Conservation (phyloP, 2,888 invertebrate genomes). For the Pasiphila rectangulata region DNA sequence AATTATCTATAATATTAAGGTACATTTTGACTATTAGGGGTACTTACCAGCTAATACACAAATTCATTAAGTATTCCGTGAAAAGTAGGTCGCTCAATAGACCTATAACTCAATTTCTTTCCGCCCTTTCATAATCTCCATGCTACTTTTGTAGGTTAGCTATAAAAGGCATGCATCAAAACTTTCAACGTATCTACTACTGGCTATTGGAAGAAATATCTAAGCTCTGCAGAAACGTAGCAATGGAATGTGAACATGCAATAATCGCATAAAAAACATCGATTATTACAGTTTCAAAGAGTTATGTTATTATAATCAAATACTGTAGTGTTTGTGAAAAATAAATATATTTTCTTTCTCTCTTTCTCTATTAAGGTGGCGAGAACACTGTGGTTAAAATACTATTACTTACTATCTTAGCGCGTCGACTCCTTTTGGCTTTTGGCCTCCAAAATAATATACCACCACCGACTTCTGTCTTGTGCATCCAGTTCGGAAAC, state of each 20-base stretch:
- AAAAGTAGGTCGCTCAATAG: conserved; percentile 19
- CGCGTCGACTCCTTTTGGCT: too few species aligned
- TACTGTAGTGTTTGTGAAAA: too few species aligned
- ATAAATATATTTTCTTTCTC: too few species aligned
- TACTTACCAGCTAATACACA: conserved; percentile 1
- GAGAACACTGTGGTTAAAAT: too few species aligned
- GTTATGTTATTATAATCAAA: too few species aligned
- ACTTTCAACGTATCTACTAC: conserved; percentile 7
- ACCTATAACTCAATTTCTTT: conserved; percentile 20
- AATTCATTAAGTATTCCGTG: conserved; percentile 8
- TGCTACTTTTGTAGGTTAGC: conserved; percentile 1
- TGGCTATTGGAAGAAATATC: conserved; percentile 12
- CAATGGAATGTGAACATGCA: conserved; percentile 8
- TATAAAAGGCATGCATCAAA: conserved; percentile 13
- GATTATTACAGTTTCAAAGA: too few species aligned
- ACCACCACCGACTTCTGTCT: too few species aligned
- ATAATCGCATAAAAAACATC: not conserved
- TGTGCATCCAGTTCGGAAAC: too few species aligned
- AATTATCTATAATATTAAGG: too few species aligned
- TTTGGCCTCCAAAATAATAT: too few species aligned
- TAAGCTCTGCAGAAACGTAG: conserved; percentile 6
- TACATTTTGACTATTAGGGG: not conserved
- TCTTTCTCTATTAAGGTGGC: too few species aligned
- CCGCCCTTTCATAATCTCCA: conserved; percentile 18
- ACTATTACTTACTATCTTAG: too few species aligned